phyloP scores from a whole-genome alignment of 2,113 vertebrate species.

The Alligator mississippiensis region DNA sequence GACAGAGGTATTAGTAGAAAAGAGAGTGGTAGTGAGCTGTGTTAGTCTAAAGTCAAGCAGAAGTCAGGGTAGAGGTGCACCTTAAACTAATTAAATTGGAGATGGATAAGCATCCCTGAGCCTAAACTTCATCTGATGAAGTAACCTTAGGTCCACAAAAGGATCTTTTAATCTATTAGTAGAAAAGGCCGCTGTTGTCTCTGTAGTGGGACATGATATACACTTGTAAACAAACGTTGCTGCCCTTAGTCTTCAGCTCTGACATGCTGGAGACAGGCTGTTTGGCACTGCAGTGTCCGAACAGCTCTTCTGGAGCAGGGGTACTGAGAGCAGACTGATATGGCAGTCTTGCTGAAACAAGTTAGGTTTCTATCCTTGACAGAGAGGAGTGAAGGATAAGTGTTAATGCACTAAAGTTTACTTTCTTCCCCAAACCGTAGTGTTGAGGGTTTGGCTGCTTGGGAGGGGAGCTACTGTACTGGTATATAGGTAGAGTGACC shows the following conservation, averaged over 20 bases:
- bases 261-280: too few species aligned
- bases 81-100: too few species aligned
- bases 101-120: too few species aligned
- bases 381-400: background rate
- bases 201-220: fast-evolving
- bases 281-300: too few species aligned
- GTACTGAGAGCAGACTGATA: background rate
- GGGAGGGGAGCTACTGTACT: background rate
- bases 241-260: background rate
- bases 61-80: too few species aligned
- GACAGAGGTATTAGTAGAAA: too few species aligned
- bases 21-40: too few species aligned
- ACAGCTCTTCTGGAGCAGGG: fast-evolving
- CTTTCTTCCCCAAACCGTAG: fast-evolving
- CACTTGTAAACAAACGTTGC: background rate
- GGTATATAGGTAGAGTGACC: background rate
- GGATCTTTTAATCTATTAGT: too few species aligned
- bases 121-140: too few species aligned
- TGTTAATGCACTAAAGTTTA: background rate
- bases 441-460: background rate
- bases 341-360: background rate
- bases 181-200: background rate
- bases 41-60: too few species aligned
- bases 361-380: background rate
- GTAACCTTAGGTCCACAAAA: too few species aligned